phyloP scores from a whole-genome alignment of 2,888 invertebrate genomes.

The Diarsia dahlii region DNA sequence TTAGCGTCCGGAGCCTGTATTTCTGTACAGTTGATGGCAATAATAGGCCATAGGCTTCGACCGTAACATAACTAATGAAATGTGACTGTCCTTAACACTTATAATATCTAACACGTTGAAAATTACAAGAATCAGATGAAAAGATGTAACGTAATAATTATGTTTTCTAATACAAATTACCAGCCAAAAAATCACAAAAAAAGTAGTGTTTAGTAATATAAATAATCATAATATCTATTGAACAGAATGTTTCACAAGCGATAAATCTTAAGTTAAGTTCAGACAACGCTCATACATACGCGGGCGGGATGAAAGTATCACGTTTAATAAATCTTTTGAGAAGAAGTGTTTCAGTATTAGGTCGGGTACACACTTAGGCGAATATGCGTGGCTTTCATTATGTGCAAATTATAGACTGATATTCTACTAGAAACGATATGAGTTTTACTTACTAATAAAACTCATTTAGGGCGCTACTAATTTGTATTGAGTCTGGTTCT shows the following conservation, averaged over 20 bases:
- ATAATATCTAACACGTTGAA: neutral
- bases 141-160: neutral
- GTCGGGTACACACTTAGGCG: neutral
- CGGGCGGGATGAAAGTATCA: slow-evolving; percentile 26
- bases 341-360: slow-evolving; percentile 7
- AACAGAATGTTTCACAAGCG: slow-evolving; percentile 32
- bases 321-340: slow-evolving; percentile 38
- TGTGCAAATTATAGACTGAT: too few species aligned
- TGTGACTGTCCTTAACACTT: neutral
- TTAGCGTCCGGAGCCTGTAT: neutral
- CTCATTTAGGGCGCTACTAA: too few species aligned
- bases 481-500: too few species aligned
- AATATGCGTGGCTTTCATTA: neutral
- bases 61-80: neutral
- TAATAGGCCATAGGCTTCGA: neutral
- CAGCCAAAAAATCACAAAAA: neutral
- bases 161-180: neutral
- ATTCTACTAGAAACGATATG: neutral
- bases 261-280: slow-evolving; percentile 38
- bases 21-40: neutral
- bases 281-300: slow-evolving; percentile 22
- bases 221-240: slow-evolving; percentile 37
- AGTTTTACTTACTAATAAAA: neutral
- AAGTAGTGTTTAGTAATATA: slow-evolving; percentile 4
- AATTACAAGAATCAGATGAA: neutral